Evolutionary conservation across 2,797 vertebrate species (phyloP).

Genomic region (Amazonetta brasiliensis): DNA sequence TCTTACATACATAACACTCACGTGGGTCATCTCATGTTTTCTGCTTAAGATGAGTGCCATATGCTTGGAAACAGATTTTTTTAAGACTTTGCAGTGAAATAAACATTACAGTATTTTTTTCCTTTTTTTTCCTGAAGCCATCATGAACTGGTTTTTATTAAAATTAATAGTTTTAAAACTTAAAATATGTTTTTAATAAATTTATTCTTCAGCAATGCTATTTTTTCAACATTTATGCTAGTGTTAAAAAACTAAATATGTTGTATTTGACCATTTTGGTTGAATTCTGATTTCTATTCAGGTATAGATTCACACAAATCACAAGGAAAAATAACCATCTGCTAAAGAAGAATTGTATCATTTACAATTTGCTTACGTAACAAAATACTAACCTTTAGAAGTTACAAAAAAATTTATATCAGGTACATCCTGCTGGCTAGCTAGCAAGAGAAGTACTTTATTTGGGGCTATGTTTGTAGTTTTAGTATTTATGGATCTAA

Average conservation of each 20-base stretch:
- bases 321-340: not conserved
- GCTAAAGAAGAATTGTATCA: not conserved
- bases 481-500: not conserved
- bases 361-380: not conserved
- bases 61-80: not conserved
- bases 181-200: accelerated
- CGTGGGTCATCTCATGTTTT: not conserved
- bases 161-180: not conserved
- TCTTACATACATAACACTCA: not conserved
- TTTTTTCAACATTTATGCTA: not conserved
- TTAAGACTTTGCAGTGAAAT: not conserved
- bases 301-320: not conserved
- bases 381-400: not conserved
- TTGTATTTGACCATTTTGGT: not conserved
- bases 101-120: not conserved
- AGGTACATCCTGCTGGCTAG: not conserved
- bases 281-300: not conserved
- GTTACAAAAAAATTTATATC: not conserved
- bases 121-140: not conserved
- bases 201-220: not conserved
- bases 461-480: not conserved
- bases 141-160: not conserved
- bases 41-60: not conserved
- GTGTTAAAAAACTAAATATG: not conserved
- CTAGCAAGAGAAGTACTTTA: not conserved